These are phyloP conservation scores for Rhynchonycteris naso DNA, from an alignment of 2,797 vertebrate species.

Conservation along the genomic window DNA sequence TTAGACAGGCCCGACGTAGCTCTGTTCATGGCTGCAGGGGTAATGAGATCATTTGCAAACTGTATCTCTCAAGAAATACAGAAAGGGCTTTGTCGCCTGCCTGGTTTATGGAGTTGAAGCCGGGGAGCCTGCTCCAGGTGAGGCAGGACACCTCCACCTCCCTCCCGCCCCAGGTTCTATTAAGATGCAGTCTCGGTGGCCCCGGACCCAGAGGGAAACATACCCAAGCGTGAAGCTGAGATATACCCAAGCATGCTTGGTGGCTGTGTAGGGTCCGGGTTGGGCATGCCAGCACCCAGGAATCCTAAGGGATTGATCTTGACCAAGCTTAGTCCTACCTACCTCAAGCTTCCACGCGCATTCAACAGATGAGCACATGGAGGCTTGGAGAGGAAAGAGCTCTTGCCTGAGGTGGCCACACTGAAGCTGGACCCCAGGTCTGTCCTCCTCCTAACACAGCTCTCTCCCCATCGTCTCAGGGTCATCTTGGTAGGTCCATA, in stretches of 20 bases:
- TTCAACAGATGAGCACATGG: background rate
- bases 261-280: accelerated
- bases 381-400: background rate
- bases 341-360: background rate
- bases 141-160: background rate
- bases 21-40: slow-evolving; percentile 21
- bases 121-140: slow-evolving; percentile 44
- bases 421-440: background rate
- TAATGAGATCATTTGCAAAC: slow-evolving; percentile 70
- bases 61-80: slow-evolving; percentile 62
- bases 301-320: accelerated
- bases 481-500: accelerated
- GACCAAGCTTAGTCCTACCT: background rate
- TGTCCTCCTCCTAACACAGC: background rate
- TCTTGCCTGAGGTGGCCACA: background rate
- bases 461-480: background rate
- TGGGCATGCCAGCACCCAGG: accelerated
- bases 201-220: background rate
- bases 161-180: background rate
- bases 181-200: background rate
- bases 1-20: slow-evolving; percentile 53
- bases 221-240: background rate
- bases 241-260: background rate
- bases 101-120: slow-evolving; percentile 59
- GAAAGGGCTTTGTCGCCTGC: slow-evolving; percentile 70